These are phyloP conservation scores for Melinaea menophilus DNA, from an alignment of 2,888 invertebrate species.

Conservation along the genomic window DNA sequence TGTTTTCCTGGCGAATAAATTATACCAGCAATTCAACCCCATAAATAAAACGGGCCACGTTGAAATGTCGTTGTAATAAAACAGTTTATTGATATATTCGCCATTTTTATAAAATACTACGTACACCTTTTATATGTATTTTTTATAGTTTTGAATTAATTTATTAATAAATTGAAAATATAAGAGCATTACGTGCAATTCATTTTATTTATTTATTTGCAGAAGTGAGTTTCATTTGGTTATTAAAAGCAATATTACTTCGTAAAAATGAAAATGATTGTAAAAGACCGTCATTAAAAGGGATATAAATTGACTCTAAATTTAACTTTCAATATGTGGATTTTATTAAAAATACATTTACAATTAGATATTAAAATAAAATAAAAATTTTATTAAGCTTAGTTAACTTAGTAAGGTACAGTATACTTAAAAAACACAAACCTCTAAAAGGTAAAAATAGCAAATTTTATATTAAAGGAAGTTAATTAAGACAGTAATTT, in stretches of 20 bases:
- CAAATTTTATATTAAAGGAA: neutral
- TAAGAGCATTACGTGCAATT: neutral
- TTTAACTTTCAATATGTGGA: no score
- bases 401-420: neutral
- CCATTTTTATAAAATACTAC: neutral
- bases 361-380: no score
- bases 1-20: slow-evolving; percentile 22
- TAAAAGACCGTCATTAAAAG: no score
- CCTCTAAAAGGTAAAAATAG: neutral
- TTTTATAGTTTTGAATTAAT: neutral
- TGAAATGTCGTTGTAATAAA: slow-evolving; percentile 26
- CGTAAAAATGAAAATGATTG: no score
- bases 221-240: no score
- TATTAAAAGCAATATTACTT: no score
- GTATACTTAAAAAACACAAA: neutral
- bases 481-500: neutral
- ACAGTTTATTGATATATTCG: slow-evolving; percentile 18
- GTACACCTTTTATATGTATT: neutral
- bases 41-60: slow-evolving; percentile 31
- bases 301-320: no score
- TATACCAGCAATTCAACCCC: slow-evolving; percentile 27
- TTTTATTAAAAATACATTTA: no score
- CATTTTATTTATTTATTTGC: no score
- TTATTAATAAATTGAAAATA: neutral
- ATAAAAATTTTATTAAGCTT: neutral